These are phyloP conservation scores for Geodia barretti DNA, from an alignment of 37 sponge, comb jelly and placozoan species.

Conservation along the genomic window DNA sequence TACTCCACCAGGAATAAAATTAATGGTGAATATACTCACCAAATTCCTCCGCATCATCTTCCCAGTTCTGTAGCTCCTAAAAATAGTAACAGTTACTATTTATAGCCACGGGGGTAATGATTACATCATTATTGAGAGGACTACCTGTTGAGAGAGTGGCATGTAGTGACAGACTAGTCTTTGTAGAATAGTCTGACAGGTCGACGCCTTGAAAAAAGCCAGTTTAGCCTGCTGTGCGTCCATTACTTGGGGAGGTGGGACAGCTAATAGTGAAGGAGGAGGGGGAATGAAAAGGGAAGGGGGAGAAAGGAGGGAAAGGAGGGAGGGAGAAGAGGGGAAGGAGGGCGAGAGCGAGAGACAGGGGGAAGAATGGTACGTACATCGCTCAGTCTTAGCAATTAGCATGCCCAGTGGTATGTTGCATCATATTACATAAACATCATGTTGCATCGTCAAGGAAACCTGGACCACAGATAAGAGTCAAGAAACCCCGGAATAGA, in stretches of 20 bases:
- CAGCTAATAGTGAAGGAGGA: slow-evolving; percentile 9
- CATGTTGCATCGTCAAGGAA: too few species aligned
- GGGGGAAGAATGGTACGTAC: too few species aligned
- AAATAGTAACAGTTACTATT: background rate
- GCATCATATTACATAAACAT: too few species aligned
- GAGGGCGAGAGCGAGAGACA: too few species aligned
- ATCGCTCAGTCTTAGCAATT: too few species aligned
- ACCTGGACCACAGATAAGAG: too few species aligned
- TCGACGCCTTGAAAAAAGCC: slow-evolving; percentile 52
- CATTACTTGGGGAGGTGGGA: slow-evolving; percentile 56
- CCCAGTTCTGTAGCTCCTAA: slow-evolving; percentile 48
- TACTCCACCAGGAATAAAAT: too few species aligned
- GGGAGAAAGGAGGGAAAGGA: background rate
- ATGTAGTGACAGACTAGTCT: background rate
- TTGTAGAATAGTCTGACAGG: slow-evolving; percentile 23
- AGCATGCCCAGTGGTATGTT: too few species aligned
- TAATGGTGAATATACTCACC: slow-evolving; percentile 25
- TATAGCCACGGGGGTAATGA: background rate
- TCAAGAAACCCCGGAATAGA: too few species aligned
- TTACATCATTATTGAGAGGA: background rate
- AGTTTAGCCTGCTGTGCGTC: slow-evolving; percentile 60
- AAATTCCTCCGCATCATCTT: slow-evolving; percentile 72
- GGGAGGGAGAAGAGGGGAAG: slow-evolving; percentile 11
- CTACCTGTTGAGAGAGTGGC: background rate
- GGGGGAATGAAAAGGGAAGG: background rate